A percentile compares a stretch with the other conserved stretches of the same genome.
phyloP scores from a whole-genome alignment of 1,140 invertebrate species.

The Sitodiplosis mosellana region DNA sequence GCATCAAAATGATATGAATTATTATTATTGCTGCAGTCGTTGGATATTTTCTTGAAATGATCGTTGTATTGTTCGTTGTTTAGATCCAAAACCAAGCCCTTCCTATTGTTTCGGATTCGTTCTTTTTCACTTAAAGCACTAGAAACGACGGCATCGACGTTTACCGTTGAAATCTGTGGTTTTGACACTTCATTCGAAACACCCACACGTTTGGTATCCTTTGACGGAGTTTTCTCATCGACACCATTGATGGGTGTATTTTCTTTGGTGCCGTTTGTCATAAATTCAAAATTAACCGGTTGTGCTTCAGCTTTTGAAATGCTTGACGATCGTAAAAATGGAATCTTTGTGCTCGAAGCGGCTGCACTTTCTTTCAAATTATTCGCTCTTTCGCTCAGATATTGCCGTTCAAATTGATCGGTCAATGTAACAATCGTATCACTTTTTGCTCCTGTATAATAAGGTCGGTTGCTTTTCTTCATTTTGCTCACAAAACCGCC shows the following conservation, averaged over 20 bases:
- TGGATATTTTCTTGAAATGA: not conserved
- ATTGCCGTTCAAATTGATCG: not conserved
- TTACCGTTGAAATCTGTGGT: too few relatives aligned
- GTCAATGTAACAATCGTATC: constrained; percentile 1
- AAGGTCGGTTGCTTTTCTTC: not conserved
- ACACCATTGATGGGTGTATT: not conserved
- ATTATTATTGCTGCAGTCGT: not conserved
- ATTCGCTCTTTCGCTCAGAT: not conserved
- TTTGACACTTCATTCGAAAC: not conserved
- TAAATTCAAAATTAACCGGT: not conserved
- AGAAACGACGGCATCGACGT: not conserved
- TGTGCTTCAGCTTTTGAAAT: constrained; percentile 6
- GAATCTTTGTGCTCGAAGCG: not conserved
- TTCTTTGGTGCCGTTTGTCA: constrained; percentile 1
- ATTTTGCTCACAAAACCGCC: constrained; percentile 4
- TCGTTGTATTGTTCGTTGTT: constrained; percentile 31
- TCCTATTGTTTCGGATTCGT: constrained; percentile 15
- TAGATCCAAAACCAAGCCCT: constrained; percentile 47
- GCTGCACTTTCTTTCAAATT: not conserved
- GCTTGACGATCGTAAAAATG: not conserved
- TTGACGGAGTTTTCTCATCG: too few relatives aligned
- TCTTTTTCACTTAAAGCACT: not conserved
- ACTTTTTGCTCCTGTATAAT: not conserved
- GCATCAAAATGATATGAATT: not conserved
- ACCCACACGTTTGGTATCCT: too few relatives aligned